These are phyloP conservation scores for Notoglanidium macrostoma DNA, from an alignment of 2,797 vertebrate genomes.

Conservation along the genomic window DNA sequence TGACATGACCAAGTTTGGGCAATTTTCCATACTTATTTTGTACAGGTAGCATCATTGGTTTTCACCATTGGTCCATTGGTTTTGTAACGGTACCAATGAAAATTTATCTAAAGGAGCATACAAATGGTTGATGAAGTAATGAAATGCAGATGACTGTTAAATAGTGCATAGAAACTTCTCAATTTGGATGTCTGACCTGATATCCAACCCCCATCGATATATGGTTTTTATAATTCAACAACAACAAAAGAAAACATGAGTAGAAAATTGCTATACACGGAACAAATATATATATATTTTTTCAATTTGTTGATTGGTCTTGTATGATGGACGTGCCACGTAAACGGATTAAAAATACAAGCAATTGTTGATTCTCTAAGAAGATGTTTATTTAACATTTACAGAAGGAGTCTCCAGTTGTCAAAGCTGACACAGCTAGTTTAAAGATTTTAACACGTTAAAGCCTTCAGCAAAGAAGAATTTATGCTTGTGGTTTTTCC, in stretches of 20 bases:
- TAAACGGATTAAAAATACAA: background rate
- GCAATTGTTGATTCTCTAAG: background rate
- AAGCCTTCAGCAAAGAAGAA: background rate
- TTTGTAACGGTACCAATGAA: background rate
- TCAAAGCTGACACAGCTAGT: background rate
- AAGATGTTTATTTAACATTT: background rate
- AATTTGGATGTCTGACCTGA: background rate
- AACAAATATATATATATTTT: background rate
- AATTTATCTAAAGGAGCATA: background rate
- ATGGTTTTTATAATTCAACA: background rate
- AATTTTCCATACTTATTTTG: background rate
- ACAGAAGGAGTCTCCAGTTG: background rate
- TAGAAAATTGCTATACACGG: background rate
- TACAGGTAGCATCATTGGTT: background rate
- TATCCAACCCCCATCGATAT: background rate
- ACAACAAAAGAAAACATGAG: background rate
- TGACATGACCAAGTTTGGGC: constrained; percentile 19
- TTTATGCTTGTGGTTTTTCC: background rate
- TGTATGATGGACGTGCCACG: background rate
- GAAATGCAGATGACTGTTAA: constrained; percentile 2
- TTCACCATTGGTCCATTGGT: background rate
- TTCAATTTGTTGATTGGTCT: background rate
- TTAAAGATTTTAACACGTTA: background rate
- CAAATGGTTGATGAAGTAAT: constrained; percentile 3
- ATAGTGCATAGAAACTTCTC: background rate